Base-by-base conservation (phyloP, 2,113 vertebrate species). In the Thunnus thynnus region DNA sequence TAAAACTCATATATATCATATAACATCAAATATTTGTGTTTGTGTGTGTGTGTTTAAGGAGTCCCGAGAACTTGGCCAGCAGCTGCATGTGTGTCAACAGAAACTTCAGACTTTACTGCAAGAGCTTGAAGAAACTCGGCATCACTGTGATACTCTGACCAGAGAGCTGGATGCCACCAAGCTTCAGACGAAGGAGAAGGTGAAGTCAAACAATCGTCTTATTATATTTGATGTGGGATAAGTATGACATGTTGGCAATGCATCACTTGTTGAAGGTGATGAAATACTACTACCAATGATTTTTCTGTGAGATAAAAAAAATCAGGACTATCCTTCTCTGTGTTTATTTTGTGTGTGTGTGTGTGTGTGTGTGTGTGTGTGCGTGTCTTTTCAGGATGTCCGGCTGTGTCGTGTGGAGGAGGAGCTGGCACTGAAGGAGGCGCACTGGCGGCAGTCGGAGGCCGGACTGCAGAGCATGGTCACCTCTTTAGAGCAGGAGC, bases 101-200 rank as follows among this genome's bases (percentile, higher is more conserved):
- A 91, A 95, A 78, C 86, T 95, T 76, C 93, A 96, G 76, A 91
- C 66, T 18, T 74, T 87, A 11, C 85, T 86, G 0, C 18, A 90
- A 51, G 94, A 97, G 36, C 86, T 96, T 56, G 65, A 92, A 61
- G 95, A 96, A 41, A 78, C 91, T 47, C 94, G 27, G 14, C 82
- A 61, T 84, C 93, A 87, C 81, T 80, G 92, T 66, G 94, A 96
- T 44, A 85, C 81, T 70, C 87, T 97, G 63, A 89, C 66, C 58
- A 87, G 54, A 78, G 93, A 97, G 80, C 87, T 97, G 74, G 92
- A 96, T 9, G 85, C 91, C 72, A 44, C 93, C 84, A 94, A 92
- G 46, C 94, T 91, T 55, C 93, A 94, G 27, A 88, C 72, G 62
- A 94, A 86, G 80, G 95, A 96, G 54, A 96, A 94, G 94, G 97